phyloP scores from a whole-genome alignment of 2,797 vertebrate genomes.

The Stomatorhinus walkeri region DNA sequence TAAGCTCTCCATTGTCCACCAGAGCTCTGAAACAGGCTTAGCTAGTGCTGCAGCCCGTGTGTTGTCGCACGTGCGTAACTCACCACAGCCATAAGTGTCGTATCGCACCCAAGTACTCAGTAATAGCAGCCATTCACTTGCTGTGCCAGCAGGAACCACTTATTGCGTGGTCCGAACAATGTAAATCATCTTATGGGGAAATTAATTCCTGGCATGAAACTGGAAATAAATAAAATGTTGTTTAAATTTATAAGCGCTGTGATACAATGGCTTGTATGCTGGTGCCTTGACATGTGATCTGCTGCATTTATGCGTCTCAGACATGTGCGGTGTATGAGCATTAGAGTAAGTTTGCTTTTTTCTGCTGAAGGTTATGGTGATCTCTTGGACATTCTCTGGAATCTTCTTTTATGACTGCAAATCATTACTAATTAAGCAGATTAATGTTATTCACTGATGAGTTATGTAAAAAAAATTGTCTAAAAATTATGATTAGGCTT shows the following conservation, averaged over 20 bases:
- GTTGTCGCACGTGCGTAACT: slow-evolving; percentile 30
- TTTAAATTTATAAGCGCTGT: neutral
- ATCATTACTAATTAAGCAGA: neutral
- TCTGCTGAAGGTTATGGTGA: neutral
- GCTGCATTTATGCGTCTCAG: neutral
- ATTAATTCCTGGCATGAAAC: neutral
- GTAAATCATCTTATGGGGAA: neutral
- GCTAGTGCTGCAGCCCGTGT: slow-evolving; percentile 6
- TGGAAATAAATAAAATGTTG: neutral
- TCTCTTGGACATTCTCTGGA: neutral
- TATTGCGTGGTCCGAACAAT: neutral
- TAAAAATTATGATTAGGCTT: neutral
- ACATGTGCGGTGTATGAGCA: too few species aligned
- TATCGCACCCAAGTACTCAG: slow-evolving; percentile 26
- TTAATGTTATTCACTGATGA: neutral
- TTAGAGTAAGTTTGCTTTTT: neutral
- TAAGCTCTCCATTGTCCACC: slow-evolving; percentile 30
- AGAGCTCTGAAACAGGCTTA: neutral
- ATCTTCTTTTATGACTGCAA: neutral
- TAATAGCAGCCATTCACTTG: neutral
- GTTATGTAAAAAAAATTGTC: neutral
- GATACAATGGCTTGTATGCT: neutral
- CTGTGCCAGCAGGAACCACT: neutral
- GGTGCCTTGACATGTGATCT: neutral
- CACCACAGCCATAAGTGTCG: slow-evolving; percentile 33